Percentiles rank a stretch among this genome's conserved stretches.
phyloP scores from a whole-genome alignment of 2,888 invertebrate genomes.

The Sphaerophoria taeniata region DNA sequence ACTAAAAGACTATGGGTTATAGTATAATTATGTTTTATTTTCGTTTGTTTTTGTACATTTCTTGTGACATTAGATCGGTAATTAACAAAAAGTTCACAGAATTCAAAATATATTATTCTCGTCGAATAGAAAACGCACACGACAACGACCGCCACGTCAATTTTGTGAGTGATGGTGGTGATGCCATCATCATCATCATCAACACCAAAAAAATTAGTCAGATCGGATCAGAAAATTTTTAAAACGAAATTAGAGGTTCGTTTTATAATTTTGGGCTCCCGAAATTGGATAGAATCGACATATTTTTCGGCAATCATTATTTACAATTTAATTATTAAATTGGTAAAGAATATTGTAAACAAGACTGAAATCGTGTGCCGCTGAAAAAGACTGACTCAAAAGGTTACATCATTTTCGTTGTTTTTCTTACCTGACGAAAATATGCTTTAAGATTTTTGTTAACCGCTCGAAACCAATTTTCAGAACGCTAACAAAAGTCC shows the following conservation, averaged over 20 bases:
- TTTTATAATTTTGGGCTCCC: slow-evolving; percentile 36
- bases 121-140: slow-evolving; percentile 30
- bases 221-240: slow-evolving; percentile 33
- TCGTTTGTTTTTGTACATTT: slow-evolving; percentile 38
- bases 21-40: slow-evolving; percentile 43
- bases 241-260: slow-evolving; percentile 52
- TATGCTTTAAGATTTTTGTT: too few species aligned
- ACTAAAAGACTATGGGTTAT: slow-evolving; percentile 39
- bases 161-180: slow-evolving; percentile 61
- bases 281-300: slow-evolving; percentile 50
- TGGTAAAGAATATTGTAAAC: background rate
- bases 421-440: too few species aligned
- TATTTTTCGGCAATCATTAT: slow-evolving; percentile 52
- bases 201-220: slow-evolving; percentile 47
- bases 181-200: slow-evolving; percentile 34
- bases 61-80: slow-evolving; percentile 69
- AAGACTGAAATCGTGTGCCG: background rate
- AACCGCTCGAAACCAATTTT: too few species aligned
- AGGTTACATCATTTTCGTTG: slow-evolving; percentile 16
- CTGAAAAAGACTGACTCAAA: background rate
- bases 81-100: slow-evolving; percentile 70
- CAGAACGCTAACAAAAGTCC: too few species aligned
- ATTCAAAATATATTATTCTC: slow-evolving; percentile 57
- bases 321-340: slow-evolving; percentile 56
- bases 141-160: slow-evolving; percentile 56